Evolutionary conservation across 1,140 invertebrate species (phyloP).

Genomic region (Thaumatotibia leucotreta): DNA sequence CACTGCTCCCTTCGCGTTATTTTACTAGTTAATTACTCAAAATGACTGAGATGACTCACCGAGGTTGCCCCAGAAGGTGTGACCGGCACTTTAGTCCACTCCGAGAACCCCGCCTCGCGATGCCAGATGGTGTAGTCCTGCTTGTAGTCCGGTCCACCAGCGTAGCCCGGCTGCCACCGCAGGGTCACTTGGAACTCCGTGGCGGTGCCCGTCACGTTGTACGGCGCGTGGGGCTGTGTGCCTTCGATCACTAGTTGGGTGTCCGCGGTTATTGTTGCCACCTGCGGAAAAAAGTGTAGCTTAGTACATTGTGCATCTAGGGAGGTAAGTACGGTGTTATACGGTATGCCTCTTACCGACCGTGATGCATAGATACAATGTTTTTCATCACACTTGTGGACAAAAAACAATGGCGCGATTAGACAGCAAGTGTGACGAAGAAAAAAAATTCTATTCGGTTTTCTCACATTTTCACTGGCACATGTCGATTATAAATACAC

Average conservation of each 20-base stretch:
- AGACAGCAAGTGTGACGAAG: no score
- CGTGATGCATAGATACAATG: no score
- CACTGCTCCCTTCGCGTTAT: no score
- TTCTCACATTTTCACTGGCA: no score
- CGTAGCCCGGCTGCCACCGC: conserved; percentile 95
- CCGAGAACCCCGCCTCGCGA: conserved; percentile 86
- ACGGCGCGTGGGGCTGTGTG: conserved; percentile 96
- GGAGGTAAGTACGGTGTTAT: no score
- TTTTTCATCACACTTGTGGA: no score
- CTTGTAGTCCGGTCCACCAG: conserved; percentile 94
- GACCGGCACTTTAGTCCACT: conserved; percentile 96
- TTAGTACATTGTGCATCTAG: not conserved
- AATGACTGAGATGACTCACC: conserved; percentile 45
- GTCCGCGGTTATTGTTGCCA: conserved; percentile 92
- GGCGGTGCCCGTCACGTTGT: conserved; percentile 92
- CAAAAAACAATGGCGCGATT: no score
- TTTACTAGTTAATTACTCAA: no score
- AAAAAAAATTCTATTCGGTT: no score
- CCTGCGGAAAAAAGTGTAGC: conserved; percentile 53
- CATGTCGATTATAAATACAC: no score
- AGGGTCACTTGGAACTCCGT: conserved; percentile 93
- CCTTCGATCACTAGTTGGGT: conserved; percentile 96
- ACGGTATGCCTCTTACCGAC: no score
- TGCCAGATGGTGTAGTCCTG: conserved; percentile 97
- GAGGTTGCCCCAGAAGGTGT: conserved; percentile 92